phyloP scores from a whole-genome alignment of 2,888 invertebrate genomes.

The Acronicta alni region DNA sequence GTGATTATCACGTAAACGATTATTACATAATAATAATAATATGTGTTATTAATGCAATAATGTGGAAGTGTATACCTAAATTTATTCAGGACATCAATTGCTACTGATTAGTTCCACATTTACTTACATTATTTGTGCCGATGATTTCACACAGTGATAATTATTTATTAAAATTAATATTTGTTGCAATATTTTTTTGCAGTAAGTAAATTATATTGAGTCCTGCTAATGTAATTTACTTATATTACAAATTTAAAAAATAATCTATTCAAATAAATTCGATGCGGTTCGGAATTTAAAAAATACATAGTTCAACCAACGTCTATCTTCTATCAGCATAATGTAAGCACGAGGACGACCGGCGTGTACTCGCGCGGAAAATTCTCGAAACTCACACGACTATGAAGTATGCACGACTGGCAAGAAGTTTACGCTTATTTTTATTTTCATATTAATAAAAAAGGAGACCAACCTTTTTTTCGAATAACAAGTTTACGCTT shows the following conservation, averaged over 20 bases:
- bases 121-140: no score
- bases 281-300: slow-evolving; percentile 42
- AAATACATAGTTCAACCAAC: slow-evolving; percentile 40
- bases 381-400: slow-evolving; percentile 77
- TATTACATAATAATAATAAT: slow-evolving; percentile 7
- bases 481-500: slow-evolving; percentile 48
- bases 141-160: no score
- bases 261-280: slow-evolving; percentile 28
- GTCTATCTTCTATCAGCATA: slow-evolving; percentile 47
- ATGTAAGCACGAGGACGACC: slow-evolving; percentile 58
- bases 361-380: slow-evolving; percentile 77
- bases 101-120: background rate
- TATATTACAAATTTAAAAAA: slow-evolving; percentile 7
- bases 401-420: slow-evolving; percentile 68
- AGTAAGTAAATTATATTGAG: background rate
- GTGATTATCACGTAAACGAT: slow-evolving; percentile 40
- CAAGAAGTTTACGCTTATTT: slow-evolving; percentile 68
- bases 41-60: slow-evolving; percentile 8
- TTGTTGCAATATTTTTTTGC: no score
- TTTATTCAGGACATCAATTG: background rate
- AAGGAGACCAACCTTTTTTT: slow-evolving; percentile 30
- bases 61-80: slow-evolving; percentile 2
- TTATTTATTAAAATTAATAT: no score
- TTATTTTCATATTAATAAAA: slow-evolving; percentile 52
- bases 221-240: no score